A percentile compares a stretch with the other conserved stretches of the same genome.
phyloP scores from a whole-genome alignment of 1,140 invertebrate genomes.

The Pseudomyrmex flavicornis region DNA sequence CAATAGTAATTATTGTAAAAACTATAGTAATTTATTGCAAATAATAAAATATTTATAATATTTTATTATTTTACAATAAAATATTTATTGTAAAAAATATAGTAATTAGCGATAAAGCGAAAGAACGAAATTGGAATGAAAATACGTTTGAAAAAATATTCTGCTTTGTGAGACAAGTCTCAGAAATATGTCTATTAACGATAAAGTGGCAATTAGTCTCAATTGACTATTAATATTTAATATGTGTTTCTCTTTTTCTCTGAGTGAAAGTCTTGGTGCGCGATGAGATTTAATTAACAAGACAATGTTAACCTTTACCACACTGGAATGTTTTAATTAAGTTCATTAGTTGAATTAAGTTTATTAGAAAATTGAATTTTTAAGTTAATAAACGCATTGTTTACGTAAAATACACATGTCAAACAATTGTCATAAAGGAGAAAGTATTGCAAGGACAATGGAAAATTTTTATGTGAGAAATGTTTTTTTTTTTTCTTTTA shows the following conservation, averaged over 20 bases:
- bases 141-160: too few species aligned
- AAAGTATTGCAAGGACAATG: neutral
- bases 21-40: too few species aligned
- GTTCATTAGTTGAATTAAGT: slow-evolving; percentile 3
- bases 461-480: neutral
- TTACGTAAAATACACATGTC: neutral
- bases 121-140: too few species aligned
- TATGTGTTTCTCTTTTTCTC: neutral
- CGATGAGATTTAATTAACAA: slow-evolving; percentile 11
- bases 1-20: neutral
- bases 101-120: neutral
- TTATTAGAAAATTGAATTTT: neutral
- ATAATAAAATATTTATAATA: too few species aligned
- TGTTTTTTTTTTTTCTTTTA: neutral
- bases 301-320: slow-evolving; percentile 11
- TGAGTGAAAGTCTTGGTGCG: slow-evolving; percentile 11
- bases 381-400: neutral
- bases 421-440: neutral
- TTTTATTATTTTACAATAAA: too few species aligned
- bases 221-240: slow-evolving; percentile 41
- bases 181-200: neutral
- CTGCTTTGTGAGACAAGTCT: neutral
- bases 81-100: neutral
- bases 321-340: neutral
- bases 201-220: slow-evolving; percentile 14